Base-by-base conservation (phyloP, 2,797 vertebrate genomes). In the Mormyrus proboscirostris region DNA sequence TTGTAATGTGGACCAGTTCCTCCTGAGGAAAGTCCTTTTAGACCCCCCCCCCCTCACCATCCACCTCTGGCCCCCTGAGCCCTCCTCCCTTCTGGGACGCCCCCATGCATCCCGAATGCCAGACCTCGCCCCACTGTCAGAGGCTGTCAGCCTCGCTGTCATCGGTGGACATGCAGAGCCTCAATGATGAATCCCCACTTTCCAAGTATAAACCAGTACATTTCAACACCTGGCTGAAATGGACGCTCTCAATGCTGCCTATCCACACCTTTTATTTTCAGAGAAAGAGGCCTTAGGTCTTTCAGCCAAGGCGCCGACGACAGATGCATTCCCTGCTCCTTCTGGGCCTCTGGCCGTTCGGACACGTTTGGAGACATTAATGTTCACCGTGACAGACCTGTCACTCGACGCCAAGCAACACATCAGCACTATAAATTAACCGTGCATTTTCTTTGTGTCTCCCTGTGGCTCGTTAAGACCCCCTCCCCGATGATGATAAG, bases 181-280 rank as follows among this genome's bases (percentile, higher is more conserved):
- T 4, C 33, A 83, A 91, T 89, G 90, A 92, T 88, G 90, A 82
- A 85, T 90, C 76, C 69, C 83, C 29, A 86, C 53, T 87, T 62
- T 89, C 79, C 82, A 84, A 22, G 88, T 89, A 76, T 88, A 90
- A 89, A 41, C 53, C 88, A 86, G 88, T 12, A 33, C 88, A 50
- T 92, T 93, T 89, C 92, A 93, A 62, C 91, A 92, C 92, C 88
- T 87, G 51, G 69, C 90, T 91, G 62, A 91, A 90, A 90, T 86
- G 90, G 90, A 86, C 38, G 92, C 93, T 92, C 90, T 94, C 93
- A 93, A 91, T 92, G 91, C 33, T n/a, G 33, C 83, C 91, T 90
- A 86, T n/a, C 59, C 89, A 90, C 93, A 94, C 89, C 89, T 93
- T 92, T 93, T 93, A 94, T 94, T 94, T 90, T 90, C 91, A 91